phyloP scores from a whole-genome alignment of 2,888 invertebrate species.

The Dinocampus coccinellae region DNA sequence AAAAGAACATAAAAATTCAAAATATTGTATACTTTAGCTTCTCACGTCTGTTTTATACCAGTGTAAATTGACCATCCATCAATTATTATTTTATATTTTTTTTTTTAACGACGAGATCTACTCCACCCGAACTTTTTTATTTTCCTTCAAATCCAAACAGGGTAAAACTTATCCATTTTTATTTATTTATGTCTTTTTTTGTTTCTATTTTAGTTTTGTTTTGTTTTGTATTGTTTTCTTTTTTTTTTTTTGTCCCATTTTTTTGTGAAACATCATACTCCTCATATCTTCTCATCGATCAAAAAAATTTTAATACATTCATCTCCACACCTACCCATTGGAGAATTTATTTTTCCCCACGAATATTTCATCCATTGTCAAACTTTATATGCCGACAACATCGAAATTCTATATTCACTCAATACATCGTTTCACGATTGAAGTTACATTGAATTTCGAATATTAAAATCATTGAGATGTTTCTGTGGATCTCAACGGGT shows the following conservation, averaged over 20 bases:
- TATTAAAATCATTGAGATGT: not conserved
- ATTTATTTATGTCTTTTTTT: too few relatives aligned
- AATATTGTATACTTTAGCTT: not conserved
- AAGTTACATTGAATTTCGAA: not conserved
- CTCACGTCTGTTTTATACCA: not conserved
- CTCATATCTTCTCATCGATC: constrained; percentile 2
- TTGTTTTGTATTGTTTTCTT: too few relatives aligned
- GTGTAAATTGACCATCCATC: not conserved
- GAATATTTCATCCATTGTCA: not conserved
- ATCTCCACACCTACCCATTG: not conserved
- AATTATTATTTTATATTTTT: not conserved
- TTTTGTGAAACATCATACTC: not conserved
- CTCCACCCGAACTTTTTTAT: not conserved
- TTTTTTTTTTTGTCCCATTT: not conserved
- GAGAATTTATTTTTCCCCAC: not conserved
- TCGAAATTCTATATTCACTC: not conserved
- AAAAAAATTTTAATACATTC: constrained; percentile 5
- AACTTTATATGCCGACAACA: not conserved
- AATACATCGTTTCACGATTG: not conserved
- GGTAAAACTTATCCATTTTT: not conserved
- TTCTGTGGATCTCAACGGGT: not conserved
- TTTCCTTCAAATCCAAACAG: not conserved
- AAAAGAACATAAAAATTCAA: not conserved
- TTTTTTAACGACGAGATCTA: not conserved
- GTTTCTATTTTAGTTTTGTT: too few relatives aligned